Evolutionary conservation across 2,113 vertebrate species (phyloP), one percentile per base, ranked within the genome.

Genomic region (Vireo altiloquus): DNA sequence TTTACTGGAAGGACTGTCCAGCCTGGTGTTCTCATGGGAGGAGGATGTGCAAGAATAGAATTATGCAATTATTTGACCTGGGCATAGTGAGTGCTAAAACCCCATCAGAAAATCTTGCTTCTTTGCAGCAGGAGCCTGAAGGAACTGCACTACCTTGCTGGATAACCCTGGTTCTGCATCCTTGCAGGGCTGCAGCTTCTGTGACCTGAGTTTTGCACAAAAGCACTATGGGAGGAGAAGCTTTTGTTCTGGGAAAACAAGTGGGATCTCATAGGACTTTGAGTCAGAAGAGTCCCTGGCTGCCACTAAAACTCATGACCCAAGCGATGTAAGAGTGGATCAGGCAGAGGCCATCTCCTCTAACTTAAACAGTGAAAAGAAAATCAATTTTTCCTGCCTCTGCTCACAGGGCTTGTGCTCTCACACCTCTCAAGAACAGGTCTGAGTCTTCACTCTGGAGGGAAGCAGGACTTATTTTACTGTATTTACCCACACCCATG

Each of bases 401-500:
- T 91, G 47, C 35, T 68, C 65, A 49, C 70, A 83, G 53, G 60
- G 44, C 17, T 33, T 25, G 17, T 4, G 6, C 65, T 91, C 47
- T 82, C 52, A 54, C 52, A 54, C 86, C 59, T 80, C 68, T 71
- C 75, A 80, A 57, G 78, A 89, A 47, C 77, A 66, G 86, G 54
- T 44, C 69, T 44, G n/a, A 89, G 57, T 27, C 56, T 93, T 89
- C 63, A 47, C 68, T 94, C 76, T 12, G 35, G 33, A 31, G 44
- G 31, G 14, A 54, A 75, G 49, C 46, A 57, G 39, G 52, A 78
- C 37, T 71, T 21, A 20, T 82, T 93, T 84, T 69, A 39, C 49
- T 93, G 35, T 42, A 66, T 91, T 97, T 92, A 52, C 77, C 94
- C 87, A 77, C 56, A 87, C 39, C 49, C 77, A 37, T 49, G 87